These are phyloP conservation scores for Miniopterus natalensis DNA, from an alignment of 2,113 vertebrate species.

Conservation along the genomic window DNA sequence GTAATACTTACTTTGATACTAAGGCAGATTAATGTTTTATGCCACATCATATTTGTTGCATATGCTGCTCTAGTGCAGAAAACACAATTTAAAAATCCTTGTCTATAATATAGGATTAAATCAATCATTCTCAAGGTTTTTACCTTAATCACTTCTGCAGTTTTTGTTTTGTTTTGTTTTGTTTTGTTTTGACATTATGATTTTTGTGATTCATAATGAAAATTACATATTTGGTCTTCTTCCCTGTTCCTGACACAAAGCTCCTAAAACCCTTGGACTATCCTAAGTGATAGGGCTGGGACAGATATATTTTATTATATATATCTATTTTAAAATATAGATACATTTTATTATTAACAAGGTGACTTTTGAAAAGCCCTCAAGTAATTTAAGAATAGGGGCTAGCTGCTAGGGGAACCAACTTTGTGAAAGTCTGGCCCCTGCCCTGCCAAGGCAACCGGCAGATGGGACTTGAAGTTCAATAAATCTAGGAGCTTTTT, in stretches of 20 bases:
- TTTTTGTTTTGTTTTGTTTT: background rate
- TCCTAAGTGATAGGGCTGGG: background rate
- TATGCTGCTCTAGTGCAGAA: background rate
- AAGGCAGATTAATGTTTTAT: conserved; percentile 76
- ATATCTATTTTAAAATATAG: too few relatives aligned
- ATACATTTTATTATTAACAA: background rate
- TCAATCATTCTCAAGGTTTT: background rate
- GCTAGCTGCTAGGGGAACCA: background rate
- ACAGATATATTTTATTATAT: background rate
- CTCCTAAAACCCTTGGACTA: background rate
- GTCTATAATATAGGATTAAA: background rate
- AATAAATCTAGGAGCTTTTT: too few relatives aligned
- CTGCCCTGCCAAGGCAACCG: too few relatives aligned
- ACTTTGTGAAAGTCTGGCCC: background rate
- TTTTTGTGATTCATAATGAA: background rate
- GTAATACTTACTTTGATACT: conserved; percentile 67
- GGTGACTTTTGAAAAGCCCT: background rate
- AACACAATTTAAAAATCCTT: conserved; percentile 22
- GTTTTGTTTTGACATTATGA: background rate
- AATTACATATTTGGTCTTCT: background rate
- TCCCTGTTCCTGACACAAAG: background rate
- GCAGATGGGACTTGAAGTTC: too few relatives aligned
- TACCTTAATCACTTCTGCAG: background rate
- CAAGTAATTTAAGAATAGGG: background rate
- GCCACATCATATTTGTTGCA: conserved; percentile 74